Evolutionary conservation across 2,888 invertebrate species (phyloP).

Genomic region (Mythimna pallens): DNA sequence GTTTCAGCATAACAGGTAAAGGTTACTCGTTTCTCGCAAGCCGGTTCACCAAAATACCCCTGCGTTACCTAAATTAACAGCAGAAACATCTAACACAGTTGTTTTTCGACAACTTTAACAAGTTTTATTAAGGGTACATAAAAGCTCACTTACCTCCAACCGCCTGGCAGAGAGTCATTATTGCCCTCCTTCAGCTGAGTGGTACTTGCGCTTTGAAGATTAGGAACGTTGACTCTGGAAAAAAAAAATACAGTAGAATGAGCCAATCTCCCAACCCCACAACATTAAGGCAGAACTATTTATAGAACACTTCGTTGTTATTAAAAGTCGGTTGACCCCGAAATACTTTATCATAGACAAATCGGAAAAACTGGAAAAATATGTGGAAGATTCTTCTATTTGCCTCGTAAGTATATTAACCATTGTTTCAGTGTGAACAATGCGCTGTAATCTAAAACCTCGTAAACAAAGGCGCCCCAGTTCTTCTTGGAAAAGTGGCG

Average conservation of each 20-base stretch:
- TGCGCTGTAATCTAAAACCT: slow-evolving; percentile 67
- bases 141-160: slow-evolving; percentile 82
- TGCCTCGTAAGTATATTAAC: slow-evolving; percentile 53
- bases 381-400: slow-evolving; percentile 33
- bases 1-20: background rate
- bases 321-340: background rate
- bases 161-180: slow-evolving; percentile 80
- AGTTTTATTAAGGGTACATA: slow-evolving; percentile 3
- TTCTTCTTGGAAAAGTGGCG: slow-evolving; percentile 55
- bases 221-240: slow-evolving; percentile 81
- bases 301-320: background rate
- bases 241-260: slow-evolving; percentile 5
- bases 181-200: slow-evolving; percentile 84
- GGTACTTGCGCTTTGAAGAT: slow-evolving; percentile 84
- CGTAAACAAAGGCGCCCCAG: slow-evolving; percentile 65
- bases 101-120: slow-evolving; percentile 6
- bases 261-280: background rate
- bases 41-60: slow-evolving; percentile 38
- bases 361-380: slow-evolving; percentile 26
- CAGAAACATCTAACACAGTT: slow-evolving; percentile 8
- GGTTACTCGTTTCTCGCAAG: slow-evolving; percentile 48
- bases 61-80: background rate
- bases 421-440: slow-evolving; percentile 73
- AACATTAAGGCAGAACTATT: background rate
- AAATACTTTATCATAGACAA: slow-evolving; percentile 36